These are phyloP conservation scores for Laothoe populi DNA, from an alignment of 2,888 invertebrate species.

Conservation along the genomic window DNA sequence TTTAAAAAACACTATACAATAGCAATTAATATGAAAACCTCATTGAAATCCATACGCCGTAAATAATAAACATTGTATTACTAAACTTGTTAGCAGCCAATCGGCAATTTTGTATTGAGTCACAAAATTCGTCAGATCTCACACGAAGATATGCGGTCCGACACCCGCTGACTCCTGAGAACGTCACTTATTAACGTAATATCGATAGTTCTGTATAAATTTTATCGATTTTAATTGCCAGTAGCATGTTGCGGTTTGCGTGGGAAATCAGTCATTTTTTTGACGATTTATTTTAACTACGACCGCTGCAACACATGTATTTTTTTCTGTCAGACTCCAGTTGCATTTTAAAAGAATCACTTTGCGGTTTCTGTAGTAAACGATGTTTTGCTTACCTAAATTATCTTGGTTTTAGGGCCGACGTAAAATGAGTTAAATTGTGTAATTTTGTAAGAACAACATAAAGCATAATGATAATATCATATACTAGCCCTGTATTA, in stretches of 20 bases:
- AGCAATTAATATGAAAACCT: slow-evolving; percentile 50
- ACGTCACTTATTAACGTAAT: slow-evolving; percentile 72
- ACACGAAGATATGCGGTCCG: slow-evolving; percentile 73
- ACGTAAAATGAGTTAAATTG: no score
- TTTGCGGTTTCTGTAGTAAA: slow-evolving; percentile 24
- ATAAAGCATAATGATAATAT: no score
- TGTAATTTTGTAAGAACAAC: no score
- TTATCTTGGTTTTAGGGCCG: no score
- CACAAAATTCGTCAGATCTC: slow-evolving; percentile 72
- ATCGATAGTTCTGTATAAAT: slow-evolving; percentile 56
- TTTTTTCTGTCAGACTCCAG: slow-evolving; percentile 46
- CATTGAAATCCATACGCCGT: slow-evolving; percentile 52
- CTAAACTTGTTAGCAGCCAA: background rate
- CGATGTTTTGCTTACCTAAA: background rate
- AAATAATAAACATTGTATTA: slow-evolving; percentile 47
- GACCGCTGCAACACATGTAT: slow-evolving; percentile 42
- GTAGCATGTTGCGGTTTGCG: slow-evolving; percentile 65
- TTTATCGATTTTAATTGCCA: slow-evolving; percentile 66
- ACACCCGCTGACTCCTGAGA: slow-evolving; percentile 74
- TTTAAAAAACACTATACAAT: slow-evolving; percentile 43
- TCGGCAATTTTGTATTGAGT: slow-evolving; percentile 50
- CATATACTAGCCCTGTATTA: no score
- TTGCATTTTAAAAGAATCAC: slow-evolving; percentile 3
- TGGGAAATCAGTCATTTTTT: slow-evolving; percentile 61
- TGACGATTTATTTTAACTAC: slow-evolving; percentile 47